Base-by-base conservation (phyloP, 2,797 vertebrate genomes). In the Percopsis omiscomaycus region DNA sequence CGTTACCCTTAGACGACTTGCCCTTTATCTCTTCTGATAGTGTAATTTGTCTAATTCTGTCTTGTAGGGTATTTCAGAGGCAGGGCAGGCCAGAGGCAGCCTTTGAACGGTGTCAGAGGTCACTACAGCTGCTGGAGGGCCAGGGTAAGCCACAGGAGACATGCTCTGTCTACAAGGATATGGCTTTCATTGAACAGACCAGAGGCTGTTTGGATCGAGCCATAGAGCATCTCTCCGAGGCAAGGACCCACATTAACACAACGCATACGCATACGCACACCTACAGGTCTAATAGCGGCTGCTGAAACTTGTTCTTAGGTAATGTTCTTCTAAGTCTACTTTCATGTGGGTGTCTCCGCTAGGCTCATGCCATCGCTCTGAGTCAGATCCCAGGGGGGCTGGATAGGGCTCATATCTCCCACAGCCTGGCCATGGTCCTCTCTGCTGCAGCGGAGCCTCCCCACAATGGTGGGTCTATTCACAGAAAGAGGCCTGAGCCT, bases 311-410 rank as follows among this genome's bases (percentile, higher is more conserved):
- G 15, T 71, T 65, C 63, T 76, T 66, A 48, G 47, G 42, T 70
- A 59, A 68, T n/a, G 44, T 68, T 53, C 28, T n/a, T 72, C 69
- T 73, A 64, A 63, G 66, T 69, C 74, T 75, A 73, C 60, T 74
- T 63, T 76, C 73, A 49, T 70, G 14, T 61, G 74, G 56, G 55
- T 73, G 81, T 84, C 77, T 79, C 65, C 75, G 29, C 66, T 83
- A 92, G 92, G 92, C 92, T 42, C 90, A 92, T 89, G 79, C 87
- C 89, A 90, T 91, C 59, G 64, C 89, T 42, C 66, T 92, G 89
- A 92, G 83, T 87, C 87, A 89, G 74, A 74, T 69, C 59, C 74
- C 69, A 12, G 86, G 88, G 60, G 73, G 72, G 30, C 75, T 85
- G 55, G 89, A 92, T 66, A 88, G 79, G 52, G 91, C 85, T 10